phyloP scores from a whole-genome alignment of 2,888 invertebrate species.

The Uloborus plumipes region DNA sequence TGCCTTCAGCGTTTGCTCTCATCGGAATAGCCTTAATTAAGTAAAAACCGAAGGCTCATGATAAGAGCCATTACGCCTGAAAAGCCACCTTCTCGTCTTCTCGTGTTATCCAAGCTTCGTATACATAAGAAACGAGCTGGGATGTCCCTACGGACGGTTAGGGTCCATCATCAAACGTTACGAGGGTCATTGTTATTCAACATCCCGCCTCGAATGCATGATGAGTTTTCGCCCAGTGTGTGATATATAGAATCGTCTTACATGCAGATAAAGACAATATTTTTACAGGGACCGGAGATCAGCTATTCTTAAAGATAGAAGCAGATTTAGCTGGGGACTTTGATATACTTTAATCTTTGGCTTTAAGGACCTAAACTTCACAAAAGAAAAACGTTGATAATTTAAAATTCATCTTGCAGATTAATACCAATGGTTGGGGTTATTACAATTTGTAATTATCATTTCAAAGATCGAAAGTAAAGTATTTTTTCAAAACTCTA shows the following conservation, averaged over 20 bases:
- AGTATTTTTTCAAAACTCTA: too few relatives aligned
- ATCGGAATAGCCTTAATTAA: conserved; percentile 41
- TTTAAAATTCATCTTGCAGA: too few relatives aligned
- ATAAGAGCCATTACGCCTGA: conserved; percentile 36
- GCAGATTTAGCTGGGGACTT: conserved; percentile 7
- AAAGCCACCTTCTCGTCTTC: conserved; percentile 37
- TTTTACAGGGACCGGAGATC: conserved; percentile 27
- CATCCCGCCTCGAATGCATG: conserved; percentile 44
- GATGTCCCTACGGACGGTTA: conserved; percentile 41
- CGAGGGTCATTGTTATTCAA: conserved; percentile 56
- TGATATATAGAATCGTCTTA: conserved; percentile 45
- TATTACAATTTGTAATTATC: too few relatives aligned
- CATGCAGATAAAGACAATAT: conserved; percentile 37
- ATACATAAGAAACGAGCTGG: conserved; percentile 50
- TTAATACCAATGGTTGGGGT: too few relatives aligned
- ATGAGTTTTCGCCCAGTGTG: conserved; percentile 38
- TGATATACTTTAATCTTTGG: too few relatives aligned
- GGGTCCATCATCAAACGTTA: conserved; percentile 41
- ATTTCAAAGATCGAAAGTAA: too few relatives aligned
- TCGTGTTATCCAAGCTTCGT: conserved; percentile 46
- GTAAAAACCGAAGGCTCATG: conserved; percentile 27
- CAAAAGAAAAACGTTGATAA: neutral
- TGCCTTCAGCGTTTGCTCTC: neutral
- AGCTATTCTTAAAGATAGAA: conserved; percentile 31
- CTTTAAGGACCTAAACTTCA: neutral